Evolutionary conservation across 2,113 vertebrate species (phyloP), one percentile per base, ranked within the genome.

Genomic region (Empidonax alnorum): DNA sequence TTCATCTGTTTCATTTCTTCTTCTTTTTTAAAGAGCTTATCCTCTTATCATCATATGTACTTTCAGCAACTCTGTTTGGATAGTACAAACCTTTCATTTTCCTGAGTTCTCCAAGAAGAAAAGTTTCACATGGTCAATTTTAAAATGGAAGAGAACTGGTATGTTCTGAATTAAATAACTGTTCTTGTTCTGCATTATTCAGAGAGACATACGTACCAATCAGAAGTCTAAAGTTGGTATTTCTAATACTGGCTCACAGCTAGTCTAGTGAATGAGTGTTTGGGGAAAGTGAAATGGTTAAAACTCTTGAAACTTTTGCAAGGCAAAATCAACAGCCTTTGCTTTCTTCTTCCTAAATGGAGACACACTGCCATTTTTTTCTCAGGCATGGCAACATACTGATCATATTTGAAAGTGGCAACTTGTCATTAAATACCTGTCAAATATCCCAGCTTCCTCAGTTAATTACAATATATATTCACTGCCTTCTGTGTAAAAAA

Each of bases 381-480:
- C 50, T 66, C 65, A 84, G 15, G 42, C 44, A 39, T 28, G 35
- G 52, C 65, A 84, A 63, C 30, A 67, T 31, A 73, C 35, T 25
- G 23, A 93, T 76, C 35, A 18, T 78, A 81, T 78, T 72, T 87
- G 79, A 81, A 94, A 77, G 61, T 33, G 28, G 56, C 37, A 81
- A 90, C 53, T 67, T 88, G 28, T 84, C 50, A 84, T 74, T 80
- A 84, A 84, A 91, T 86, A 73, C 14, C 41, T 81, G 37, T 77
- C 76, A 93, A 71, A 74, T 62, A 85, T 37, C 33, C n/a, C n/a
- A 71, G 74, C 41, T 90, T 56, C 50, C 49, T 62, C 28, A 91
- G 61, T 65, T 93, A 94, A 94, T 91, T 90, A 73, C 55, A 71
- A 67, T 52, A 76, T 88, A 63, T 55, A 93, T 63, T 84, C 47